Evolutionary conservation across 2,888 invertebrate genomes (phyloP).

Genomic region (Drosophila helvetica): DNA sequence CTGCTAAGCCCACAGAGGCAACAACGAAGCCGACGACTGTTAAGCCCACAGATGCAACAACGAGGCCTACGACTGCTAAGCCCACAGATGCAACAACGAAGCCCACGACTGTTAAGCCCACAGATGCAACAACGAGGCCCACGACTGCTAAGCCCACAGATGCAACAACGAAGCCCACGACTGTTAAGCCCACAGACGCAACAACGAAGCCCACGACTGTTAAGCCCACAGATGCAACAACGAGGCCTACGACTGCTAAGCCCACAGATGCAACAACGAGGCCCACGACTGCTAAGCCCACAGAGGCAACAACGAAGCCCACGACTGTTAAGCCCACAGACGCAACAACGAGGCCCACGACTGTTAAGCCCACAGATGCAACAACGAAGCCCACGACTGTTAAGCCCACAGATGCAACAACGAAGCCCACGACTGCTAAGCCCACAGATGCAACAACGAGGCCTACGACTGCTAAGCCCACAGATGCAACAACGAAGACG

Average conservation of each 20-base stretch:
- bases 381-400: not conserved
- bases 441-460: not conserved
- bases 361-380: not conserved
- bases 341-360: not conserved
- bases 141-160: conserved; percentile 1
- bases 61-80: conserved; percentile 6
- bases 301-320: not conserved
- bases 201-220: not conserved
- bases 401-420: not conserved
- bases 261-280: not conserved
- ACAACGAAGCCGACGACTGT: not conserved
- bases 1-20: conserved; percentile 1
- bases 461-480: not conserved
- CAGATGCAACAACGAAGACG: not conserved
- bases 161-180: not conserved
- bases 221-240: not conserved
- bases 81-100: not conserved
- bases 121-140: not conserved
- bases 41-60: not conserved
- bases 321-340: conserved; percentile 6
- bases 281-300: conserved; percentile 1
- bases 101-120: not conserved
- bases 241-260: not conserved
- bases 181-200: not conserved
- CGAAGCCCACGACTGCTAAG: not conserved